These are phyloP conservation scores for Metridium senile DNA, from an alignment of 92 coral and sea anemone species.

Conservation along the genomic window DNA sequence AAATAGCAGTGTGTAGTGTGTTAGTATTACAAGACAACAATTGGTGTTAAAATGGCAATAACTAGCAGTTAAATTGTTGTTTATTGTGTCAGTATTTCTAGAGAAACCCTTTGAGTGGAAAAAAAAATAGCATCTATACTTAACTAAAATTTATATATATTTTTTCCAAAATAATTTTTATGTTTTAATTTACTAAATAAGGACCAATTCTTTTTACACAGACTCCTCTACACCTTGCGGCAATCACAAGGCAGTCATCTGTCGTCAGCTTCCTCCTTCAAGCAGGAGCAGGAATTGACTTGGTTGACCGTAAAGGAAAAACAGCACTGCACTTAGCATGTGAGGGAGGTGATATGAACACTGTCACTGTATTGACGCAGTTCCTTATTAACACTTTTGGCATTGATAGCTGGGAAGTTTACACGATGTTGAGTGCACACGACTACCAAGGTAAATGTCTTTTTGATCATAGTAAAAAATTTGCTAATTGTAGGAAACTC, in stretches of 20 bases:
- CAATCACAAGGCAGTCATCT: conserved; percentile 76
- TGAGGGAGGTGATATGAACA: conserved; percentile 70
- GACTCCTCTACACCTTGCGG: conserved; percentile 91
- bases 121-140: no score
- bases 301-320: conserved; percentile 85
- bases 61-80: no score
- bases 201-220: conserved; percentile 16
- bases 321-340: conserved; percentile 91
- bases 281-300: conserved; percentile 71
- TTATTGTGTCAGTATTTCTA: no score
- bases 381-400: conserved; percentile 61
- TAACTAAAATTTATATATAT: no score
- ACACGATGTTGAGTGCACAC: conserved; percentile 60
- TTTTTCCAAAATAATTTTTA: background rate
- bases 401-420: conserved; percentile 53
- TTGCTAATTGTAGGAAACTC: no score
- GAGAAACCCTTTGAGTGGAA: no score
- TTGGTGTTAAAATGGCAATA: no score
- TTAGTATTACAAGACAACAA: no score
- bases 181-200: background rate
- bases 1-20: no score
- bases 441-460: conserved; percentile 72
- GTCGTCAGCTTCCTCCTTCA: conserved; percentile 62
- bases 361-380: conserved; percentile 22
- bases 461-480: no score